Conservation (phyloP, 35 echinoderm and acorn worm genomes). For the Apostichopus parvimensis region DNA sequence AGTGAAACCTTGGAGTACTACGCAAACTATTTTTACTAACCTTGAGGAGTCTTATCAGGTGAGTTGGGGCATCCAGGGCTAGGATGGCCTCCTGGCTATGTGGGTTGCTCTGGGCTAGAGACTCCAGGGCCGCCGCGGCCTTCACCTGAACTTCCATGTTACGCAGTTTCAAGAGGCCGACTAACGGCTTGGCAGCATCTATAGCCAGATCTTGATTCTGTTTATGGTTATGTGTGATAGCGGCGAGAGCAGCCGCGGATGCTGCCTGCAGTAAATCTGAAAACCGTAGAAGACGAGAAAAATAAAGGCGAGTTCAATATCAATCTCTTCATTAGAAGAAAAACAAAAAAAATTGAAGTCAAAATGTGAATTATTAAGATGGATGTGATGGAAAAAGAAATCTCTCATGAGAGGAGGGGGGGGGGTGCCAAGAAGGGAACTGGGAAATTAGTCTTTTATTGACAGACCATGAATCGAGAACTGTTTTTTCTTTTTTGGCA, state of each 20-base stretch:
- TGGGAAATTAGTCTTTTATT: too few species aligned
- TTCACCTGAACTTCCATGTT: conserved; percentile 96
- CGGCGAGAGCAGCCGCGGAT: conserved; percentile 83
- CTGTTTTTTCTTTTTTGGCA: too few species aligned
- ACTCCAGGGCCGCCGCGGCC: conserved; percentile 88
- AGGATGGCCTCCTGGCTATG: conserved; percentile 85
- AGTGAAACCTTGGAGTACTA: too few species aligned
- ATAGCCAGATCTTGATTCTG: conserved; percentile 74
- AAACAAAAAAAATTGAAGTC: too few species aligned
- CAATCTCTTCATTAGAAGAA: too few species aligned
- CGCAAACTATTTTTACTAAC: conserved; percentile 36
- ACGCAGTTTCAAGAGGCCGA: conserved; percentile 77
- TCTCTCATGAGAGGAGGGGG: too few species aligned
- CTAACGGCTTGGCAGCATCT: conserved; percentile 85
- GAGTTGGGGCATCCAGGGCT: conserved; percentile 70
- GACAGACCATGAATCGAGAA: too few species aligned
- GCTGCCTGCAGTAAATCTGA: conserved; percentile 86
- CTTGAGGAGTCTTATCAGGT: conserved; percentile 87
- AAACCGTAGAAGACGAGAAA: neutral
- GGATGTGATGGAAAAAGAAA: too few species aligned
- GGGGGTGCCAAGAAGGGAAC: too few species aligned
- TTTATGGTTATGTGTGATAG: conserved; percentile 72
- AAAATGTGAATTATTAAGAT: too few species aligned
- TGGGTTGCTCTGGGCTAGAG: conserved; percentile 87
- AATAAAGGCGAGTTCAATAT: too few species aligned